Percentiles rank a stretch among this genome's conserved stretches.
These are phyloP conservation scores for Euzophera pinguis DNA, from an alignment of 2,888 invertebrate genomes.

Conservation along the genomic window DNA sequence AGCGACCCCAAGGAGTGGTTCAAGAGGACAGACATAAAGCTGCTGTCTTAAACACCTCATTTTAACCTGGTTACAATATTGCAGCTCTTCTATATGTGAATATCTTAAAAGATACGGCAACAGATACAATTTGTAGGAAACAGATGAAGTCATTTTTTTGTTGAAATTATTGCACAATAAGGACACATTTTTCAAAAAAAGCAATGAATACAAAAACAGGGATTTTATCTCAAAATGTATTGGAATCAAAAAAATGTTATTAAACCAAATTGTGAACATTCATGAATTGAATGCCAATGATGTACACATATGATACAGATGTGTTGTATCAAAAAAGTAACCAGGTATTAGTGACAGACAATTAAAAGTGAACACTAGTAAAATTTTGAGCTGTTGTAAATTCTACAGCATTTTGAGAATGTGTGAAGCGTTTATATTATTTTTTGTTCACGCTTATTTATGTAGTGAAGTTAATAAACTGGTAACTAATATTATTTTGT, in stretches of 20 bases:
- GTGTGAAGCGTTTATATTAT: background rate
- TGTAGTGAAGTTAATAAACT: slow-evolving; percentile 6
- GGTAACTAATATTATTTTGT: background rate
- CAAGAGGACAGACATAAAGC: slow-evolving; percentile 74
- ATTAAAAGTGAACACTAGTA: background rate
- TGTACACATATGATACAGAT: no score
- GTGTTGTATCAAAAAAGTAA: background rate
- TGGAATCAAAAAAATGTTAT: no score
- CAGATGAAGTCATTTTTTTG: no score
- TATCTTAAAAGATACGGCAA: no score
- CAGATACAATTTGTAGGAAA: no score
- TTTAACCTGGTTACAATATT: background rate
- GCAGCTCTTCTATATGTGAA: background rate
- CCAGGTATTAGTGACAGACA: background rate
- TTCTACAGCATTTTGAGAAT: background rate
- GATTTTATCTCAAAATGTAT: no score
- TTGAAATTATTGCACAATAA: no score
- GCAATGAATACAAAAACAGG: no score
- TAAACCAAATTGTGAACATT: no score
- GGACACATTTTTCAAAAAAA: no score
- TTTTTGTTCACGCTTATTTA: slow-evolving; percentile 5
- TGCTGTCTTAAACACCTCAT: slow-evolving; percentile 69
- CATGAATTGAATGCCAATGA: no score
- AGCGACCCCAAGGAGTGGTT: slow-evolving; percentile 69
- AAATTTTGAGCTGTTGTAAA: background rate